Evolutionary conservation across 2,113 vertebrate genomes (phyloP).

Genomic region (Poeciliopsis turrubarensis): DNA sequence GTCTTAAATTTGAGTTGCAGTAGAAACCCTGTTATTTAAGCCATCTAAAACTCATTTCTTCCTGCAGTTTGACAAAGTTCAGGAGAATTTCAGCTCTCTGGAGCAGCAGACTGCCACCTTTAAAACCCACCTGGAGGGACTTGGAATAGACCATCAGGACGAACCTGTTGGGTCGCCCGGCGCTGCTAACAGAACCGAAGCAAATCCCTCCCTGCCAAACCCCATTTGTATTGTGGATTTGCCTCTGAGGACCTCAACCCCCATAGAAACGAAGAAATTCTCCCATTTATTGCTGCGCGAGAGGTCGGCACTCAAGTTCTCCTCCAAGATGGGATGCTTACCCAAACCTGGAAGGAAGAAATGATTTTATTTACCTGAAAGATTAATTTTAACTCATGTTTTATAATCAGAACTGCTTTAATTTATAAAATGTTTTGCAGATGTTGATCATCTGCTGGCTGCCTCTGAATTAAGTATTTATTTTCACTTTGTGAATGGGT

Average conservation of each 20-base stretch:
- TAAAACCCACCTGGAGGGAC: conserved; percentile 76
- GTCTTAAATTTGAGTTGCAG: too few relatives aligned
- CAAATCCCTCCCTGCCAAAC: background rate
- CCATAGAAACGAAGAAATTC: conserved; percentile 9
- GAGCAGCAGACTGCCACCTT: conserved; percentile 77
- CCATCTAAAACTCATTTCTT: conserved; percentile 14
- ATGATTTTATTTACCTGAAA: conserved; percentile 19
- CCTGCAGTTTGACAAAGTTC: conserved; percentile 75
- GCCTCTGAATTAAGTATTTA: conserved; percentile 13
- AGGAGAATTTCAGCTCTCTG: conserved; percentile 70
- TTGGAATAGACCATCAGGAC: conserved; percentile 33
- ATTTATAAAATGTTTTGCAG: conserved; percentile 21
- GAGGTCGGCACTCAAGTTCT: conserved; percentile 40
- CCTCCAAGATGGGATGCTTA: conserved; percentile 48
- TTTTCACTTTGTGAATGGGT: background rate
- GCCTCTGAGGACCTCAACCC: background rate
- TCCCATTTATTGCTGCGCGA: conserved; percentile 21
- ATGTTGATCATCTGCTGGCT: conserved; percentile 60
- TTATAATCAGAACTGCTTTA: background rate
- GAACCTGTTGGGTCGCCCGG: background rate
- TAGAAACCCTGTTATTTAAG: too few relatives aligned
- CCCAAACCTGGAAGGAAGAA: conserved; percentile 51
- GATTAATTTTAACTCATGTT: background rate
- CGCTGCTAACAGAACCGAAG: background rate
- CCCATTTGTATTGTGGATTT: background rate